Evolutionary conservation across 2,888 invertebrate species (phyloP), one percentile per base, ranked within the genome.

Genomic region (Acronicta alni): DNA sequence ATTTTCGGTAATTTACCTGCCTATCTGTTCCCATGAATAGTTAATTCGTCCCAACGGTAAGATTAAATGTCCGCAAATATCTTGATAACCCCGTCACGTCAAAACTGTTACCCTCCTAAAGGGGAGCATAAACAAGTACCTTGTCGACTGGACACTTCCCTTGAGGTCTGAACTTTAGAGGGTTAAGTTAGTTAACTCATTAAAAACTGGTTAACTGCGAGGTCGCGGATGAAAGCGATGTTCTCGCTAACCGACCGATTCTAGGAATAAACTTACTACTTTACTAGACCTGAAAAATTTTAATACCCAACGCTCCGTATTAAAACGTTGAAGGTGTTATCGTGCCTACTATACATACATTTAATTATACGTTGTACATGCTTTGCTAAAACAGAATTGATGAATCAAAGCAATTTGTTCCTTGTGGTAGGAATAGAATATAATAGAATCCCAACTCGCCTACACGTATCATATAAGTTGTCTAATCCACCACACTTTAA

Each of bases 171-270:
- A 77, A 78, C 72, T 77, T 78, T 58, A 35, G 49, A 64, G 62
- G 63, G 65, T 67, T 78, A 78, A 78, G 70, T 69, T 72, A 60
- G 78, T 75, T 77, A 75, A 77, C 67, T 77, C 67, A 77, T 78
- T 77, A 78, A 77, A 77, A 77, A 72, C 62, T 69, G 72, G 75
- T 75, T 75, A 75, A 77, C 62, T 64, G 64, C 47, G 64, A 63
- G 60, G 55, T 67, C 54, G 53, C 47, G 47, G 57, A 69, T 58
- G 55, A 64, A 73, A 71, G 43, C 54, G 53, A 54, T 55, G 57
- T 60, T 15, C 15, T 41, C 48, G 57, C 43, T 70, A 45, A 51
- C 56, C 44, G 37, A 45, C 48, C 41, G 53, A 52, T 56, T 43
- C 41, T 48, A 48, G 37, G 15, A 60, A 57, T 57, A 46, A 54